These are phyloP conservation scores for Benthochromis sp. DNA, from an alignment of 2,113 vertebrate species.

Conservation along the genomic window DNA sequence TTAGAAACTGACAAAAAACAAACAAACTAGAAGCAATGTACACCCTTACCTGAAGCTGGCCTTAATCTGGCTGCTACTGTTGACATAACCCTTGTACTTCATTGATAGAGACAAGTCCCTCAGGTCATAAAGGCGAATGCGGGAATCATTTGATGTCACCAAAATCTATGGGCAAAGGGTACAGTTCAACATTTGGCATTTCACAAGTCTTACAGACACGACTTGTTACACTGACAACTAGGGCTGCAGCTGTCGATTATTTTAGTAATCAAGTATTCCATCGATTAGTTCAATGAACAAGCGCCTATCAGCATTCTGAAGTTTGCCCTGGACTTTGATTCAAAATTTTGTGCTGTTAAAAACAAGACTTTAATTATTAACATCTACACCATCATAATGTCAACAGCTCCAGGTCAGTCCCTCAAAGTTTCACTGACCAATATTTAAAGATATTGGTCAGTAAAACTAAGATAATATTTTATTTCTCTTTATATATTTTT, in stretches of 20 bases:
- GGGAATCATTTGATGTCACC: conserved; percentile 96
- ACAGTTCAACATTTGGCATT: not conserved
- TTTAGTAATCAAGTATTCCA: not conserved
- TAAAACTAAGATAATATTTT: not conserved
- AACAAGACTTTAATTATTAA: not conserved
- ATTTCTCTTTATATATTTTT: not conserved
- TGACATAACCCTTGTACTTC: conserved; percentile 98
- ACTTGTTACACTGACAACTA: not conserved
- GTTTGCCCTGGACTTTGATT: not conserved
- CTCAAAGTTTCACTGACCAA: not conserved
- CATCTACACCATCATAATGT: not conserved
- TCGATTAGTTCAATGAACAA: not conserved
- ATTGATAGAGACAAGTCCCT: conserved; percentile 96
- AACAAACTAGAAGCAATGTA: not conserved
- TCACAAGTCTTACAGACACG: not conserved
- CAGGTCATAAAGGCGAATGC: conserved; percentile 93
- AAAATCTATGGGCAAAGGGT: conserved; percentile 76
- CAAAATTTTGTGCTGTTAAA: not conserved
- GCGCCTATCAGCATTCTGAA: not conserved
- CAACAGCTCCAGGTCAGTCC: not conserved
- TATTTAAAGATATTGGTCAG: not conserved
- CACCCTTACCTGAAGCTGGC: conserved; percentile 93
- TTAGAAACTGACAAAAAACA: not conserved
- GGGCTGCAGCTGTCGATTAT: not conserved
- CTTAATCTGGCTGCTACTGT: conserved; percentile 99